Conservation (phyloP, 2,113 vertebrate genomes). For the Craseonycteris thonglongyai region DNA sequence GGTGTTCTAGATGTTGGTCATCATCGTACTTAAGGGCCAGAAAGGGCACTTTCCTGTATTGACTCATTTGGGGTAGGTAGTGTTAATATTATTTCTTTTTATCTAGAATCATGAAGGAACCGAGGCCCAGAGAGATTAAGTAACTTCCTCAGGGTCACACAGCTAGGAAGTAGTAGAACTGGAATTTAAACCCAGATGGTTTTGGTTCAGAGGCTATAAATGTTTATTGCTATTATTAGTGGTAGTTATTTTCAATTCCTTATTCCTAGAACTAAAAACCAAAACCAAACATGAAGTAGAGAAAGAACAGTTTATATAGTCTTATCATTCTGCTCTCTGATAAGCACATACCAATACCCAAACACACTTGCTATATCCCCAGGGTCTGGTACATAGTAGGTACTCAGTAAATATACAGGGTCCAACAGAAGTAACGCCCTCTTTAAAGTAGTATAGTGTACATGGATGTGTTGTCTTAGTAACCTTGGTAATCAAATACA, state of each 20-base stretch:
- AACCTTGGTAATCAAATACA: no score
- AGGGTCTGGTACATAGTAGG: background rate
- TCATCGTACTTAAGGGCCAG: background rate
- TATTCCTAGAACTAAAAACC: background rate
- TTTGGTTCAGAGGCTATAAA: background rate
- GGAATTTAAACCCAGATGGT: background rate
- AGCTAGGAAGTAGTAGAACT: background rate
- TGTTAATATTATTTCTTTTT: background rate
- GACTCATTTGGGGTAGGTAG: background rate
- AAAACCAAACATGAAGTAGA: background rate
- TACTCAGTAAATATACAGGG: background rate
- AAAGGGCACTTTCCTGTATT: background rate
- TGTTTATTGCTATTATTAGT: background rate
- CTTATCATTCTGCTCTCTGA: background rate
- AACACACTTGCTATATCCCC: accelerated
- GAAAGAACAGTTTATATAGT: background rate
- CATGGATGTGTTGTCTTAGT: no score
- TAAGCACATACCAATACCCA: background rate
- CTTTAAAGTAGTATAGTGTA: no score
- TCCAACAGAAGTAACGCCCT: no score
- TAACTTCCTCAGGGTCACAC: background rate
- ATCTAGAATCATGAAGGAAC: background rate
- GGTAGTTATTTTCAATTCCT: background rate
- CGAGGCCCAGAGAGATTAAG: background rate
- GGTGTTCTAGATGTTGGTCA: background rate